These are phyloP conservation scores for Podiceps cristatus DNA, from an alignment of 2,113 vertebrate genomes.

Conservation along the genomic window DNA sequence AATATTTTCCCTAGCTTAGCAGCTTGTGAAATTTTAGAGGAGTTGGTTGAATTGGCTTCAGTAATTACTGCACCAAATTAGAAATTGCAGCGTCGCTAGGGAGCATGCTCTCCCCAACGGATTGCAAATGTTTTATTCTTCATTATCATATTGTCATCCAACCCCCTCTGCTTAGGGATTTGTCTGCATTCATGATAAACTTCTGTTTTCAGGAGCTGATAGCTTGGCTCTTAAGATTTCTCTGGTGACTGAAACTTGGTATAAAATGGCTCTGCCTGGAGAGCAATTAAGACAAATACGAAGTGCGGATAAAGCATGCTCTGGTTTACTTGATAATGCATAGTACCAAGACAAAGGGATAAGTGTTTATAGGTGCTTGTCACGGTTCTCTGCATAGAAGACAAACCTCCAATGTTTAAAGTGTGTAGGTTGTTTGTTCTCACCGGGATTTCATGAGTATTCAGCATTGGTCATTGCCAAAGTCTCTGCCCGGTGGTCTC, in stretches of 20 bases:
- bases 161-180: not conserved
- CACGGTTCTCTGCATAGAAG: not conserved
- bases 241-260: constrained; percentile 22
- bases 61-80: constrained; percentile 56
- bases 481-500: not conserved
- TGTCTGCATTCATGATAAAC: constrained; percentile 28
- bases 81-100: not conserved
- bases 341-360: not conserved
- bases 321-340: not conserved
- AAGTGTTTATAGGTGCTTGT: not conserved
- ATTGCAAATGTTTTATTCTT: constrained; percentile 4
- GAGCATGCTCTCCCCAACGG: not conserved
- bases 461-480: not conserved
- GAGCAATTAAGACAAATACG: constrained; percentile 3
- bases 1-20: constrained; percentile 34
- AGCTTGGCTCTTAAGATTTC: constrained; percentile 4
- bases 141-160: constrained; percentile 63
- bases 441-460: not conserved
- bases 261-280: constrained; percentile 22
- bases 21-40: constrained; percentile 33
- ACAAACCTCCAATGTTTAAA: not conserved
- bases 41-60: constrained; percentile 32
- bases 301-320: not conserved
- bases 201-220: constrained; percentile 13
- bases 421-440: not conserved